phyloP scores from a whole-genome alignment of 2,113 vertebrate genomes.

The Struthidea cinerea region DNA sequence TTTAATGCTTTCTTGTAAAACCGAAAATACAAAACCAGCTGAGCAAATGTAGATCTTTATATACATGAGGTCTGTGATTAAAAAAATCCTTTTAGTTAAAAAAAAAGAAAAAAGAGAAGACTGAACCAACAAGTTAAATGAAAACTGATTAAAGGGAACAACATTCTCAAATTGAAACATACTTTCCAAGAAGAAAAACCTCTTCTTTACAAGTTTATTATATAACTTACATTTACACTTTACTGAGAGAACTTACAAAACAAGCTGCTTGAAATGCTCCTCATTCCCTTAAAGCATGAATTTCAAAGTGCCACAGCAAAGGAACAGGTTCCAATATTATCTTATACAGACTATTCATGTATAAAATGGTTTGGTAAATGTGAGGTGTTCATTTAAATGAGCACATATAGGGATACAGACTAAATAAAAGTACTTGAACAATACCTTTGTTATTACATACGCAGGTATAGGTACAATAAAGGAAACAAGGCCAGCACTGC shows the following conservation, averaged over 20 bases:
- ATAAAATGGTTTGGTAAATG: conserved; percentile 69
- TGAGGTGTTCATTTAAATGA: conserved; percentile 66
- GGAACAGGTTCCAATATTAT: conserved; percentile 63
- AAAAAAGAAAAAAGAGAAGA: conserved; percentile 7
- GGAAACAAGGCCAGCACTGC: neutral
- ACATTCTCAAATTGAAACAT: conserved; percentile 53
- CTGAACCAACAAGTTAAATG: conserved; percentile 32
- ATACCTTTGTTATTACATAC: conserved; percentile 64
- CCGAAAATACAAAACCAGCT: conserved; percentile 79
- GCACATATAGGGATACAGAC: conserved; percentile 66
- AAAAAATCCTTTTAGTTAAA: conserved; percentile 55
- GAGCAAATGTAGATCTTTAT: conserved; percentile 71
- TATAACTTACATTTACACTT: conserved; percentile 73
- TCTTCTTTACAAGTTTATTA: conserved; percentile 67
- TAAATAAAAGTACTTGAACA: conserved; percentile 67
- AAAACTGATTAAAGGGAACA: conserved; percentile 48
- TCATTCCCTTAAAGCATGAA: conserved; percentile 66
- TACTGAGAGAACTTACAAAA: conserved; percentile 63
- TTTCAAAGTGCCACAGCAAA: conserved; percentile 73
- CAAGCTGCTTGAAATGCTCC: conserved; percentile 62
- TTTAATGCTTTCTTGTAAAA: conserved; percentile 84
- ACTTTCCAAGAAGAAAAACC: conserved; percentile 18
- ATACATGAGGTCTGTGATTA: conserved; percentile 81
- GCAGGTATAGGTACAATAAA: conserved; percentile 47
- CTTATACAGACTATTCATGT: conserved; percentile 66